Conservation (phyloP, 2,888 invertebrate species). For the Amiota minor region DNA sequence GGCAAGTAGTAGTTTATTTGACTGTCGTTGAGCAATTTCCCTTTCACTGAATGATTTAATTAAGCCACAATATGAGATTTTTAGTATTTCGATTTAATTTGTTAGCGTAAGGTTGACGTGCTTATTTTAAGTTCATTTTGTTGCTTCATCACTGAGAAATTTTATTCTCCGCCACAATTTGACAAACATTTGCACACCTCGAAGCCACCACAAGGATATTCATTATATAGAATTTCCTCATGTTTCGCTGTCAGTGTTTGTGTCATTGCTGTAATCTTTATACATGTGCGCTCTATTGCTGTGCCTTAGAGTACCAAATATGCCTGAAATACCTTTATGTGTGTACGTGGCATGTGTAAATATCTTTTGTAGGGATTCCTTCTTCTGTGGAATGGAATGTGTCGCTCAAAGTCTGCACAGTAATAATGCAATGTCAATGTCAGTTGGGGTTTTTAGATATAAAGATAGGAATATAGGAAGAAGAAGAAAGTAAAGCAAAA, state of each 20-base stretch:
- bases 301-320: background rate
- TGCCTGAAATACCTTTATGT: background rate
- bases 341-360: conserved; percentile 13
- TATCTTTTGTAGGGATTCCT: background rate
- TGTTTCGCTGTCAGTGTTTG: background rate
- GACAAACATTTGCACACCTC: conserved; percentile 22
- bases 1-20: too few species aligned
- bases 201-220: conserved; percentile 16
- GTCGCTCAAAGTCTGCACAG: background rate
- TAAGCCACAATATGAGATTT: too few species aligned
- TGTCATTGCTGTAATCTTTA: background rate
- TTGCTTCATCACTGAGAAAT: background rate
- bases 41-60: too few species aligned
- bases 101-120: background rate
- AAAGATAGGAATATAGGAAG: too few species aligned
- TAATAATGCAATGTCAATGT: conserved; percentile 4
- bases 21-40: too few species aligned
- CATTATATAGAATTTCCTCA: conserved; percentile 9
- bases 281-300: background rate
- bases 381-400: background rate
- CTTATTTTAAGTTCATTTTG: background rate
- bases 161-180: conserved; percentile 23
- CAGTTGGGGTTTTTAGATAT: background rate
- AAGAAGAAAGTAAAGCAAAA: background rate
- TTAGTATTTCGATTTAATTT: too few species aligned